These are phyloP conservation scores for Xenentodon cancila DNA, from an alignment of 2,797 vertebrate genomes.

Conservation along the genomic window DNA sequence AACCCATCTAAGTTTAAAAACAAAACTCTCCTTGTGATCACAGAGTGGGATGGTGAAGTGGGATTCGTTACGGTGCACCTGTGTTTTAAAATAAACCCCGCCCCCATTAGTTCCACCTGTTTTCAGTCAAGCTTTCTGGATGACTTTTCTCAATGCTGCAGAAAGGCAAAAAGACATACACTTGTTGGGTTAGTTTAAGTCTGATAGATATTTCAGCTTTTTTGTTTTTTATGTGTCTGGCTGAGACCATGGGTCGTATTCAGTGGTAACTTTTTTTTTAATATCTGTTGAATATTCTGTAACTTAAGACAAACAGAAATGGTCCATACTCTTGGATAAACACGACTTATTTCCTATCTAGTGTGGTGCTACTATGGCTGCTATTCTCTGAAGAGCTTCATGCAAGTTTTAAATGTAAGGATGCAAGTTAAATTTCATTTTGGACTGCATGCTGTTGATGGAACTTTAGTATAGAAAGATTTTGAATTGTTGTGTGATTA, in stretches of 20 bases:
- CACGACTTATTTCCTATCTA: neutral
- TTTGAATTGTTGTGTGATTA: neutral
- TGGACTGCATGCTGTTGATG: neutral
- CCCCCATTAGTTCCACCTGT: slow-evolving; percentile 9
- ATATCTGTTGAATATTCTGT: neutral
- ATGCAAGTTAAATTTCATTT: neutral
- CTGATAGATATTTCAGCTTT: neutral
- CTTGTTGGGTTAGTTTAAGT: neutral
- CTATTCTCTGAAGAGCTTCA: slow-evolving; percentile 3
- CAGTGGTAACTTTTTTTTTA: slow-evolving; percentile 4
- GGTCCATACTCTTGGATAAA: neutral
- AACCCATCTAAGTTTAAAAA: no score
- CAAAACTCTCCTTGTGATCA: neutral
- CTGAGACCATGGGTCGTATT: neutral
- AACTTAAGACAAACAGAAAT: neutral
- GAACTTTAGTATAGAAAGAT: neutral
- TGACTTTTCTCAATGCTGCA: neutral
- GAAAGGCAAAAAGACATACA: neutral
- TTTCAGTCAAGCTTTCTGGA: slow-evolving; percentile 5
- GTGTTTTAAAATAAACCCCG: neutral
- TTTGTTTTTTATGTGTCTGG: neutral
- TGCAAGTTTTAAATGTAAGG: slow-evolving; percentile 11
- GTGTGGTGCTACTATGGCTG: slow-evolving; percentile 1
- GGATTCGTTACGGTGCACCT: neutral
- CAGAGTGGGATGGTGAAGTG: neutral